Evolutionary conservation across 1,140 invertebrate species (phyloP), one percentile per base, ranked within the genome.

Genomic region (Thereuonema tuberculata): DNA sequence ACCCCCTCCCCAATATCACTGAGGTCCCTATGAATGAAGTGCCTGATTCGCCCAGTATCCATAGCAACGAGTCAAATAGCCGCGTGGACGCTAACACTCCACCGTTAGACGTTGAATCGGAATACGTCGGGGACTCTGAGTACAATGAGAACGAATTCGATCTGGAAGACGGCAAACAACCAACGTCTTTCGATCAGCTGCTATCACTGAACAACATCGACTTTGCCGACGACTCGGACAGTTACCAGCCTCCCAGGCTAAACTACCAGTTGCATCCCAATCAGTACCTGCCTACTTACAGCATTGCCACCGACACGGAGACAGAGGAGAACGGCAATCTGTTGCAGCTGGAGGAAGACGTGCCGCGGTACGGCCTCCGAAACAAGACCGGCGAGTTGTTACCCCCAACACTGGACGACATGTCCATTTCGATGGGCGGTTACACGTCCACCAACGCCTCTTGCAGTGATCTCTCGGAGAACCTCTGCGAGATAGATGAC

Each of bases 401-500:
- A 29, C 62, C 61, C 46, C 59, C 60, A 56, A 66, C 25, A 61
- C 74, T 74, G 80, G 86, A 89, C 72, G 77, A 83, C 59, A 81
- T 85, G 72, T 87, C 85, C 43, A 74, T 89, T 61, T 77, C 87
- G 37, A 78, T 80, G 55, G 78, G 78, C 56, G 78, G 77, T 49
- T 84, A 80, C 48, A 84, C 83, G 2, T 74, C 72, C 17, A 85
- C 82, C 62, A 85, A 72, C 56, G 72, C 70, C 9, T 74, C 73
- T 15, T 69, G 85, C 69, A 92, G 88, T 73, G 87, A 91, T 72
- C 77, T 91, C 55, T 91, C 89, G 23, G 83, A 63, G 24, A 84
- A 86, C 74, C 78, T 93, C 28, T 93, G 90, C 78, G 90, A 93
- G 78, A 91, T 93, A 68, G 89, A 93, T 74, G 90, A 93, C 74